A percentile compares a stretch with the other conserved stretches of the same genome.
Conservation (phyloP, 1,140 invertebrate genomes). For the Augochlora pura region DNA sequence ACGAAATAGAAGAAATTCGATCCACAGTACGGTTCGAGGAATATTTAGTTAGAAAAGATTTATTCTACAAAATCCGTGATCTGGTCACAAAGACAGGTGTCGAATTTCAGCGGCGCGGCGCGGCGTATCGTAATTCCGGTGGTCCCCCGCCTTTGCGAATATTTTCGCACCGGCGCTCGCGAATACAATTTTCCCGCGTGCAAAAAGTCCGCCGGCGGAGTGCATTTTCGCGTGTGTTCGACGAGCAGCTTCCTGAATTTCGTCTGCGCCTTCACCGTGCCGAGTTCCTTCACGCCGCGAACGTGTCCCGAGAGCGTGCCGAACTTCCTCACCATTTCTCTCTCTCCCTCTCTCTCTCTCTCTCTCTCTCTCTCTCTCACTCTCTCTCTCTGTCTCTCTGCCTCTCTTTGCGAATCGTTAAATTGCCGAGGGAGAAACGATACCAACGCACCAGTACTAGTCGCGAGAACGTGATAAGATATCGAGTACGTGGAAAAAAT, state of each 20-base stretch:
- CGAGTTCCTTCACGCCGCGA: not conserved
- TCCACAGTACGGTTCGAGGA: too few relatives aligned
- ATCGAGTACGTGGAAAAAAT: not conserved
- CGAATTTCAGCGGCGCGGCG: too few relatives aligned
- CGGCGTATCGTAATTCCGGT: not conserved
- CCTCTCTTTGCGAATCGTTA: not conserved
- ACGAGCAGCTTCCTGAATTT: slow-evolving; percentile 1
- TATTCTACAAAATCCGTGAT: too few relatives aligned
- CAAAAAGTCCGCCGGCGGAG: not conserved
- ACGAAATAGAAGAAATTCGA: too few relatives aligned
- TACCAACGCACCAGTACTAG: not conserved
- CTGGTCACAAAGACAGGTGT: too few relatives aligned
- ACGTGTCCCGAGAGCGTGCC: too few relatives aligned
- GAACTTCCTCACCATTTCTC: too few relatives aligned
- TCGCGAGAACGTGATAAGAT: slow-evolving; percentile 35
- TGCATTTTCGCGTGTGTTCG: slow-evolving; percentile 11
- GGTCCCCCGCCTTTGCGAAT: not conserved
- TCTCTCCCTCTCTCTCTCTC: too few relatives aligned
- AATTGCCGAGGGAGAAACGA: slow-evolving; percentile 17
- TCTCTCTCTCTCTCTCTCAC: too few relatives aligned
- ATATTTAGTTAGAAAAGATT: too few relatives aligned
- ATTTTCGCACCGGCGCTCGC: slow-evolving; percentile 6
- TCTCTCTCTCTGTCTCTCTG: too few relatives aligned
- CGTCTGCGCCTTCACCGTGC: too few relatives aligned
- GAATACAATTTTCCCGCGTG: not conserved